A percentile compares a stretch with the other conserved stretches of the same genome.
Evolutionary conservation across 2,888 invertebrate species (phyloP).

Genomic region (Zeuzera pyrina): DNA sequence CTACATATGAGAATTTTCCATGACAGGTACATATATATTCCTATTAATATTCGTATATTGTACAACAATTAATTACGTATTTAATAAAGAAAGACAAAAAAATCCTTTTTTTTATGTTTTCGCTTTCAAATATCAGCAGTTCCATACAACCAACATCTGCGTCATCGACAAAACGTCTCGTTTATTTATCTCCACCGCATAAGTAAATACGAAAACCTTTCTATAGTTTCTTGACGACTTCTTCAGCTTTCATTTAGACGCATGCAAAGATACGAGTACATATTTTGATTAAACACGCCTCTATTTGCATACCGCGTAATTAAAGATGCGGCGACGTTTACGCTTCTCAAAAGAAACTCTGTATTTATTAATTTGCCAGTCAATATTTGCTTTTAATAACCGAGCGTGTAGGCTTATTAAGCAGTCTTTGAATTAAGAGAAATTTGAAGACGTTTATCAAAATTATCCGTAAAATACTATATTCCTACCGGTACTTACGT

Average conservation of each 20-base stretch:
- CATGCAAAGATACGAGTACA: constrained; percentile 64
- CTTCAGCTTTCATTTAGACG: constrained; percentile 59
- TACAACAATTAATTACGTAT: too few relatives aligned
- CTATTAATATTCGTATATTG: too few relatives aligned
- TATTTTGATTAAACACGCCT: constrained; percentile 51
- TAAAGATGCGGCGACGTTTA: constrained; percentile 51
- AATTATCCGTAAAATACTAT: too few relatives aligned
- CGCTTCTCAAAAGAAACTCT: constrained; percentile 58
- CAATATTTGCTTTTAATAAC: constrained; percentile 67
- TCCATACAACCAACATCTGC: too few relatives aligned
- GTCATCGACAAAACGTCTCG: constrained; percentile 16
- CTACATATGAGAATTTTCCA: too few relatives aligned
- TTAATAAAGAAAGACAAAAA: too few relatives aligned
- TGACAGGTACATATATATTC: too few relatives aligned
- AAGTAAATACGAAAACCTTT: constrained; percentile 40
- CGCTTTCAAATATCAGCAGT: too few relatives aligned
- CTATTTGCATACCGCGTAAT: constrained; percentile 58
- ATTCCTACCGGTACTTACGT: background rate
- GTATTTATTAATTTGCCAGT: constrained; percentile 63
- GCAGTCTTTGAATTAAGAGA: constrained; percentile 17
- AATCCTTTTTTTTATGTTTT: too few relatives aligned
- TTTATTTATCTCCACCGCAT: constrained; percentile 38
- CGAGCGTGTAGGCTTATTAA: constrained; percentile 36
- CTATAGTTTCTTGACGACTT: constrained; percentile 62
- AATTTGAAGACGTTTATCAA: constrained; percentile 4